These are phyloP conservation scores for Antitype chi DNA, from an alignment of 2,888 invertebrate species.

Conservation along the genomic window DNA sequence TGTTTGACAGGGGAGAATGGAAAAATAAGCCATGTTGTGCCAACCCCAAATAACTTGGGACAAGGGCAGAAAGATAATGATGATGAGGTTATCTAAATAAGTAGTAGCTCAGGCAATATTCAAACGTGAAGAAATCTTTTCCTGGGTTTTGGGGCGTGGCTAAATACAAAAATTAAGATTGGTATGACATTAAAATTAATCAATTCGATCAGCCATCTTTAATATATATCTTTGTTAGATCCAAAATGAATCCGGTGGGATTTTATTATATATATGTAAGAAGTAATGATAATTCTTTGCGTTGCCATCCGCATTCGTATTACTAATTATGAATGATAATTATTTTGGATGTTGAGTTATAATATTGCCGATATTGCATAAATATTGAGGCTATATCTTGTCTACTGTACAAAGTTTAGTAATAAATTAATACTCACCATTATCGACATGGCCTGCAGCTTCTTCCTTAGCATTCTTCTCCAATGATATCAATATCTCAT, in stretches of 20 bases:
- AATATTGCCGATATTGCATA: too few species aligned
- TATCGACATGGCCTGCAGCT: slow-evolving; percentile 82
- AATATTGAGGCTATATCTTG: neutral
- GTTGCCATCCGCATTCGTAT: neutral
- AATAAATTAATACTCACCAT: slow-evolving; percentile 77
- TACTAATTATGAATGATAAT: neutral
- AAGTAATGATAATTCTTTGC: neutral
- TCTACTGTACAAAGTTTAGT: neutral
- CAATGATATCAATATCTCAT: slow-evolving; percentile 81
- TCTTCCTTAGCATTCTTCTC: slow-evolving; percentile 84
- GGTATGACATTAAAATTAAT: slow-evolving; percentile 4
- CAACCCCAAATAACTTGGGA: too few species aligned
- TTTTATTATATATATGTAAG: neutral
- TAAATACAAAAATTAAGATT: too few species aligned
- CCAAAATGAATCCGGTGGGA: neutral
- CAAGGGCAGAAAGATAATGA: neutral
- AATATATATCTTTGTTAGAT: neutral
- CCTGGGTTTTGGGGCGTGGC: neutral
- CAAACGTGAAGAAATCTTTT: neutral
- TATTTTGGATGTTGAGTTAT: neutral
- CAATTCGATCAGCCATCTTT: slow-evolving; percentile 2
- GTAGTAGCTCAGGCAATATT: too few species aligned
- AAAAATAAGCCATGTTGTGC: neutral
- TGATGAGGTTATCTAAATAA: neutral
- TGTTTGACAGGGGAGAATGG: neutral